Evolutionary conservation across 2,797 vertebrate species (phyloP).

Genomic region (Microctenopoma steveboyesi): DNA sequence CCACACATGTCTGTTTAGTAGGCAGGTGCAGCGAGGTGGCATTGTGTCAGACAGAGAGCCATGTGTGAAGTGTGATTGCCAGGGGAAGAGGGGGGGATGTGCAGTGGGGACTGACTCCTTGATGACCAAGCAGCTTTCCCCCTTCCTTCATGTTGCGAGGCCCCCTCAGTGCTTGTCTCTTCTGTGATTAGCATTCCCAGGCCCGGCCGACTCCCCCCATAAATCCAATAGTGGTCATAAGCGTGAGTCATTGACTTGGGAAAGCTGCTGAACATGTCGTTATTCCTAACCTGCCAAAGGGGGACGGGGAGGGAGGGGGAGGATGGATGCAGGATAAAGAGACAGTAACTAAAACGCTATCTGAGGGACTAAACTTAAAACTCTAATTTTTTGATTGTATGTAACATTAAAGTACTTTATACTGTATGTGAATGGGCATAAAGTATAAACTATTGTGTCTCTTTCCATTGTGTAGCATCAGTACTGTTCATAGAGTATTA

Average conservation of each 20-base stretch:
- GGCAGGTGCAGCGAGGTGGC: slow-evolving; percentile 8
- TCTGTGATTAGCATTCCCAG: slow-evolving; percentile 68
- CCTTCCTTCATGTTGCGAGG: slow-evolving; percentile 35
- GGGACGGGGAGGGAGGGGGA: slow-evolving; percentile 3
- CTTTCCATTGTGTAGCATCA: neutral
- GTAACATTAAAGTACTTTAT: neutral
- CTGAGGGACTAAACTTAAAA: slow-evolving; percentile 8
- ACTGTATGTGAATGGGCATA: neutral
- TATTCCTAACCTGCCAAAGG: slow-evolving; percentile 62
- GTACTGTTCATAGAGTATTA: neutral
- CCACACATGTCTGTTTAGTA: slow-evolving; percentile 20
- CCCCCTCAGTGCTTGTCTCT: slow-evolving; percentile 54
- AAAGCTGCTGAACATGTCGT: slow-evolving; percentile 73
- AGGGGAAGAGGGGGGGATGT: slow-evolving; percentile 16
- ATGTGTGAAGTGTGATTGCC: slow-evolving; percentile 48
- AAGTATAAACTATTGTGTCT: neutral
- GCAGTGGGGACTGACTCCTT: slow-evolving; percentile 33
- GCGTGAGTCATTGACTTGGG: slow-evolving; percentile 69
- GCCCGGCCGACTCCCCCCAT: slow-evolving; percentile 49
- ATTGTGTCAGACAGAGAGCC: slow-evolving; percentile 32
- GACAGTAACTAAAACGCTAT: slow-evolving; percentile 32
- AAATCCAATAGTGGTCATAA: slow-evolving; percentile 65
- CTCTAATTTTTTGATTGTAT: neutral
- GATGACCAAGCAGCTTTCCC: slow-evolving; percentile 71
- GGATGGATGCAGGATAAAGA: slow-evolving; percentile 23